Evolutionary conservation across 2,113 vertebrate species (phyloP), one percentile per base, ranked within the genome.

Genomic region (Cephalopholis sonnerati): DNA sequence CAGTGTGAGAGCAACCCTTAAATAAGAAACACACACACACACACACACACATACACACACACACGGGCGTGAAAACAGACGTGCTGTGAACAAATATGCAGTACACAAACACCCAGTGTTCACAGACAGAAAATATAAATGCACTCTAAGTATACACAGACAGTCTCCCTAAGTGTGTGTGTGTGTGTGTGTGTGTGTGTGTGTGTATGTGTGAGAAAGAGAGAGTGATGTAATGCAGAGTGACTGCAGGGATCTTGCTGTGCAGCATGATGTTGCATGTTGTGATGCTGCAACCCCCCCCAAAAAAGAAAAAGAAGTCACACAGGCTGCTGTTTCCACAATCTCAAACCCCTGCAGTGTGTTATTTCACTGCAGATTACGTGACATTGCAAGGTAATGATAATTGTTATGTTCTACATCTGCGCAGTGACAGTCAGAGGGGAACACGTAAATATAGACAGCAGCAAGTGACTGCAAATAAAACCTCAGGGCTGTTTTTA

Each of bases 241-340:
- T 73, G 82, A 82, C 82, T 80, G 85, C 71, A 70, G 79, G 67
- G 85, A 58, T 51, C 67, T 70, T 24, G 10, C 71, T 79, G 71
- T 73, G 71, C 78, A 61, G 50, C 10, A 3, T 57, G 59, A 84
- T 68, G 70, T 48, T 41, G 57, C 24, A 70, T 68, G 81, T 71
- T 39, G 76, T 69, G 48, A 58, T 51, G 27, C 20, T 78, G 64
- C 77, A 66, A 61, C 78, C 17, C 24, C 39, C 10, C 53, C 53
- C 20, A n/a, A n/a, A 24, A 71, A 57, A 36, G 2, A 51, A 62
- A 69, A 67, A 36, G 54, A n/a, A 17, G 55, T 64, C 79, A 55
- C 79, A 55, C 74, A 53, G 22, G 11, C 24, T 67, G 12, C 79
- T 53, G 75, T 46, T 84, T 61, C 27, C 51, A 27, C 20, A 69